Percentiles rank a stretch among this genome's conserved stretches.
Conservation (phyloP, 2,888 invertebrate genomes). For the Aphrophora alni region DNA sequence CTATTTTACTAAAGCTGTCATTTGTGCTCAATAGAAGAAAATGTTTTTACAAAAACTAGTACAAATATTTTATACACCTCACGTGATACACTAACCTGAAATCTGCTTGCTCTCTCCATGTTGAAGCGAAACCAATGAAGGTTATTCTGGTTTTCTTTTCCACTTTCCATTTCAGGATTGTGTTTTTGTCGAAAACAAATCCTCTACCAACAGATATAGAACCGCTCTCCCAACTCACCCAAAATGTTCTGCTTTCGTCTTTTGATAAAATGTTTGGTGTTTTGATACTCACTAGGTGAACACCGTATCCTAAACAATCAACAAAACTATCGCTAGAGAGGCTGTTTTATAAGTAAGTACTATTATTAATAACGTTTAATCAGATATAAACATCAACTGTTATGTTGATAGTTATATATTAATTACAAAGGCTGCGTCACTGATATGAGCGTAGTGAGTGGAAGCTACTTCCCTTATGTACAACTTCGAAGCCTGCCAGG, state of each 20-base stretch:
- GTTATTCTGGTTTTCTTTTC: constrained; percentile 66
- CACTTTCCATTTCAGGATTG: constrained; percentile 67
- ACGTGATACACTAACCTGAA: constrained; percentile 67
- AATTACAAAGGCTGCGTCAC: no score
- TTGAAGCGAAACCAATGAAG: constrained; percentile 68
- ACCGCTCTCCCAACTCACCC: constrained; percentile 72
- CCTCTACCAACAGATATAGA: constrained; percentile 65
- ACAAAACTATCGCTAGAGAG: no score
- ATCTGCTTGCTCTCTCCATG: constrained; percentile 69
- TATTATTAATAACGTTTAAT: neutral
- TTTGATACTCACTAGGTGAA: constrained; percentile 65
- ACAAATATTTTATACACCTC: no score
- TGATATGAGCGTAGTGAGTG: no score
- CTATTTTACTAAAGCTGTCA: no score
- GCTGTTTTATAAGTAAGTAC: no score
- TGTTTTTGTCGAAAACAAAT: constrained; percentile 62
- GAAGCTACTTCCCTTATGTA: no score
- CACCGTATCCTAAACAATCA: constrained; percentile 65
- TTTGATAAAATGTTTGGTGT: constrained; percentile 66
- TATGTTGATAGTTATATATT: neutral
- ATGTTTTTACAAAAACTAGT: no score
- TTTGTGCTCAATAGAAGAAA: no score
- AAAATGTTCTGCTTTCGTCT: constrained; percentile 67
- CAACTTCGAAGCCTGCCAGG: no score
- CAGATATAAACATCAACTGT: neutral